Conservation (phyloP, 2,888 invertebrate species). For the Trachelus tabidus region DNA sequence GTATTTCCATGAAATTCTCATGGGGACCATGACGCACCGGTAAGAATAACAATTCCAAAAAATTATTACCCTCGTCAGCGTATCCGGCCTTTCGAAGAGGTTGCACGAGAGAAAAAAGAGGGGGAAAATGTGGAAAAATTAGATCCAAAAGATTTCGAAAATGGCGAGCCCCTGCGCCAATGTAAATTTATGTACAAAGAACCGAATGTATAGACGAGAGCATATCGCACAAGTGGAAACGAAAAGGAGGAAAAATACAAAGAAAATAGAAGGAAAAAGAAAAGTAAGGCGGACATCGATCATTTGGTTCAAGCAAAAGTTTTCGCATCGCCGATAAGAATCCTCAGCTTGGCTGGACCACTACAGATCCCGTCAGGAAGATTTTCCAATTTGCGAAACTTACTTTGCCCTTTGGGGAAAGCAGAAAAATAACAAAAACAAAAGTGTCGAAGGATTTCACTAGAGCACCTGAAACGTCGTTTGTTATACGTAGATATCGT, state of each 20-base stretch:
- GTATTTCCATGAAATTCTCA: background rate
- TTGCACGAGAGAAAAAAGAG: background rate
- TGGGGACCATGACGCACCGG: background rate
- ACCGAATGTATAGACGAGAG: background rate
- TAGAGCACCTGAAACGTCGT: background rate
- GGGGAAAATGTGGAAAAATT: background rate
- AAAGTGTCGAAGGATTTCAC: background rate
- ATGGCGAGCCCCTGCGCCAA: background rate
- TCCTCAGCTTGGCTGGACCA: background rate
- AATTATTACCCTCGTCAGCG: background rate
- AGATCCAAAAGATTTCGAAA: background rate
- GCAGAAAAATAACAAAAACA: background rate
- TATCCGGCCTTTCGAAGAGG: background rate
- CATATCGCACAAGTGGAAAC: background rate
- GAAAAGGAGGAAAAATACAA: background rate
- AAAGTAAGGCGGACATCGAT: background rate
- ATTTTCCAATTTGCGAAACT: background rate
- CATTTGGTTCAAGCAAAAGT: background rate
- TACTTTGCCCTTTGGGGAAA: background rate
- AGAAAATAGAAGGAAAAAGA: background rate
- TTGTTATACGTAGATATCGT: too few relatives aligned
- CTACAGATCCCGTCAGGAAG: background rate
- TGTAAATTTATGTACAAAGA: background rate
- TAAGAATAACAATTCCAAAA: background rate
- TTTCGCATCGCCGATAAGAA: background rate